Percentiles rank a stretch among this genome's conserved stretches.
Conservation (phyloP, 1,140 invertebrate genomes). For the Drosophila bipectinata region DNA sequence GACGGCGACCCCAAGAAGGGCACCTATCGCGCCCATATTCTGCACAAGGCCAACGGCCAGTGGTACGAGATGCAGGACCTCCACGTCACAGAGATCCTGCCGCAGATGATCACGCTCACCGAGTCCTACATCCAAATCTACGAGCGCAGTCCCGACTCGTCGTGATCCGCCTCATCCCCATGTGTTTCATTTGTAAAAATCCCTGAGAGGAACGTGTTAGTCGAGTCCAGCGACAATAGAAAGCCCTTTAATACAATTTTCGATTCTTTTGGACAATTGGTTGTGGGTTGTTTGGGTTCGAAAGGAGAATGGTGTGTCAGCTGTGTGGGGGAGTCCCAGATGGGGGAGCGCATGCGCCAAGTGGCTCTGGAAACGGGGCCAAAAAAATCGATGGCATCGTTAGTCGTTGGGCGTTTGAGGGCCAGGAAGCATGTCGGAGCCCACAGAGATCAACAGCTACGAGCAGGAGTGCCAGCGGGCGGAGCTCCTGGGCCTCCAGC, state of each 20-base stretch:
- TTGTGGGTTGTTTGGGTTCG: not conserved
- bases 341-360: constrained; percentile 20
- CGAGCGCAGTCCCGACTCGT: constrained; percentile 83
- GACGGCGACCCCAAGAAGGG: constrained; percentile 97
- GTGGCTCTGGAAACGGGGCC: constrained; percentile 17
- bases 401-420: constrained; percentile 34
- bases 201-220: not conserved
- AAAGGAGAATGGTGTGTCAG: constrained; percentile 3
- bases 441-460: constrained; percentile 85
- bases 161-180: constrained; percentile 9
- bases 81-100: constrained; percentile 98
- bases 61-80: constrained; percentile 99
- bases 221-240: not conserved
- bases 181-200: not conserved
- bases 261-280: not conserved
- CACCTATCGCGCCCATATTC: constrained; percentile 97
- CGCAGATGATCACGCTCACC: constrained; percentile 99
- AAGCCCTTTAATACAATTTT: not conserved
- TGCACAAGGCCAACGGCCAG: constrained; percentile 95
- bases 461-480: constrained; percentile 90
- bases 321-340: not conserved
- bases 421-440: constrained; percentile 51
- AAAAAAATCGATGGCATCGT: constrained; percentile 53
- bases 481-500: constrained; percentile 88
- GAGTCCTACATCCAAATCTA: constrained; percentile 98